phyloP scores from a whole-genome alignment of 2,113 vertebrate genomes.

The Grantiella picta region DNA sequence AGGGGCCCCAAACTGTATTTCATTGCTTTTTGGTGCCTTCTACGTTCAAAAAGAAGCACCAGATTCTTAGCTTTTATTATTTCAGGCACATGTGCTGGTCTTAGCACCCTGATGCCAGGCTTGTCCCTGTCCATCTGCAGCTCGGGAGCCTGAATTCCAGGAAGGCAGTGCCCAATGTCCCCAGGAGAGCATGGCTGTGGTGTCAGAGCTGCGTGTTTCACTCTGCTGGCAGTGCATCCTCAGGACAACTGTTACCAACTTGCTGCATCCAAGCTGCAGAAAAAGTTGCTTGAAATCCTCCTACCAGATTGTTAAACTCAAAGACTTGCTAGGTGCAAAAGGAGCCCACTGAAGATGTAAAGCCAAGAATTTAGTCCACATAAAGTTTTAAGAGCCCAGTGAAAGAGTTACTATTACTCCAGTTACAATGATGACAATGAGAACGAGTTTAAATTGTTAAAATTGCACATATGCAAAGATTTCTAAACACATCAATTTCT shows the following conservation, averaged over 20 bases:
- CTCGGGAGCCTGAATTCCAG: not conserved
- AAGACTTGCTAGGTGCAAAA: not conserved
- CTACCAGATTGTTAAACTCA: fast-evolving
- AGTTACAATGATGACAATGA: not conserved
- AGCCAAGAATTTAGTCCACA: not conserved
- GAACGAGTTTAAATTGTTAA: not conserved
- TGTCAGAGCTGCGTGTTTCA: not conserved
- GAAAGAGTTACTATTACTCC: not conserved
- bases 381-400: not conserved
- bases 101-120: not conserved
- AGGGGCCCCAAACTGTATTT: not conserved
- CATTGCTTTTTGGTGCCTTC: not conserved
- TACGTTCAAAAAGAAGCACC: not conserved
- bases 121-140: not conserved
- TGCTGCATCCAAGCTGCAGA: not conserved
- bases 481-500: not conserved
- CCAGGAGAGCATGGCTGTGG: not conserved
- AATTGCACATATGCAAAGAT: not conserved
- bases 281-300: not conserved
- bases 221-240: not conserved
- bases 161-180: not conserved
- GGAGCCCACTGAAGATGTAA: not conserved
- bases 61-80: not conserved
- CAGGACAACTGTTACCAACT: not conserved
- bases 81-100: not conserved